Evolutionary conservation across 2,888 invertebrate species (phyloP), one percentile per base, ranked within the genome.

Genomic region (Elaeidobius kamerunicus): DNA sequence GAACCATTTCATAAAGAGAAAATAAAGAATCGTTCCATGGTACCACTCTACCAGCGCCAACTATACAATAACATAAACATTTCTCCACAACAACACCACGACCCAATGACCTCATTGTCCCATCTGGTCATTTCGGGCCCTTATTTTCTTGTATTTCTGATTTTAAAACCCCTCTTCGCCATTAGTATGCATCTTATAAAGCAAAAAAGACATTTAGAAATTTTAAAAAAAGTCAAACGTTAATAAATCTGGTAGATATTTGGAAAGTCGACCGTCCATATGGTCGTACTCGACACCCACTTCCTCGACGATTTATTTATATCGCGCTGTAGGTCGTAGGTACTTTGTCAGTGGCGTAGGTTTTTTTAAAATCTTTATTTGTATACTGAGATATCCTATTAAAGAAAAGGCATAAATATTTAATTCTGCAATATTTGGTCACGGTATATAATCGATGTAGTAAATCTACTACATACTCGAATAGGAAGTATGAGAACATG

Each of bases 241-340:
- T 12, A 18, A 28, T 36, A 47, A 42, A 52, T 47, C 42, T 46
- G 52, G 48, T 35, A 2, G 20, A 17, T 48, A 35, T 52, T 18
- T 27, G 30, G 42, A 42, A 36, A 27, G 42, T 27, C 18, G 17
- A 7, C 12, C 17, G 48, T 36, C 51, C 55, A 55, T 51, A 55
- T 55, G 55, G 55, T 51, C 47, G 43, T 38, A 16, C 46, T 50
- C 30, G 47, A 51, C 55, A 55, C 55, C 55, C 55, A 55, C 55
- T 55, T 55, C 51, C 51, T 51, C 39, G 49, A 44, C 49, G 44
- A 39, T 39, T 30, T 48, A 36, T 53, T 48, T 43, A 54, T 34
- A 18, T 12, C 35, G 40, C 36, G 49, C 39, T 30, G 53, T 34
- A 38, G 30, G 30, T 11, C 30, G 30, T 9, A 30, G 30, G 30